Conservation (phyloP, 2,113 vertebrate species). For the Amphilophus citrinellus region DNA sequence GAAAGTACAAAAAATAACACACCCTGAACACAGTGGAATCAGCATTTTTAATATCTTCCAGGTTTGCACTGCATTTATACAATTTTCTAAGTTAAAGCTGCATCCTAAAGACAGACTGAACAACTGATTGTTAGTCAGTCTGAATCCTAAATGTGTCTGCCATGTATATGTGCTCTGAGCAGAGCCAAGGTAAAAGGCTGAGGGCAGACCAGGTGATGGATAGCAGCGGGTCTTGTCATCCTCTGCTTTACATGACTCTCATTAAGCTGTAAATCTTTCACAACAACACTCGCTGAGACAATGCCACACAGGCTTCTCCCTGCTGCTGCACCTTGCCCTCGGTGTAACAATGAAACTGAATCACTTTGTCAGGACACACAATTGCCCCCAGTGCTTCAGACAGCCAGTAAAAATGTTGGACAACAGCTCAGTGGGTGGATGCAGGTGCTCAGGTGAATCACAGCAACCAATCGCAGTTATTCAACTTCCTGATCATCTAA, state of each 20-base stretch:
- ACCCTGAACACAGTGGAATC: background rate
- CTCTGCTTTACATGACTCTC: constrained; percentile 61
- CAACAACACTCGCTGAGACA: constrained; percentile 55
- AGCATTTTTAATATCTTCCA: background rate
- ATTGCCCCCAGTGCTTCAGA: constrained; percentile 37
- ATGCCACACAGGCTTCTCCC: constrained; percentile 75
- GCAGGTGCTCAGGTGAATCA: background rate
- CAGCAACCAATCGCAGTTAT: background rate
- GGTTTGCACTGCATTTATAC: background rate
- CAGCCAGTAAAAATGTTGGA: constrained; percentile 72
- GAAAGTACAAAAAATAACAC: background rate
- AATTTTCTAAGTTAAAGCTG: background rate
- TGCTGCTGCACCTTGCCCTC: constrained; percentile 63
- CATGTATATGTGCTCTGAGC: constrained; percentile 62
- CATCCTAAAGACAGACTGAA: background rate
- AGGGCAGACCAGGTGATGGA: constrained; percentile 79
- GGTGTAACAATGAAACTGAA: constrained; percentile 68
- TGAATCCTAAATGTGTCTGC: constrained; percentile 49
- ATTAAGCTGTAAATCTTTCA: constrained; percentile 87
- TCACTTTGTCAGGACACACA: constrained; percentile 62
- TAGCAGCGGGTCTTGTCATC: constrained; percentile 62
- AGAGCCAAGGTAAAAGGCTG: constrained; percentile 33
- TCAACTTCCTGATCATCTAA: background rate
- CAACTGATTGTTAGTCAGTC: background rate
- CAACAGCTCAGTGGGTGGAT: constrained; percentile 53